Evolutionary conservation across 64 coral and sea anemone species (phyloP).

Genomic region (Dendronephthya gigantea): DNA sequence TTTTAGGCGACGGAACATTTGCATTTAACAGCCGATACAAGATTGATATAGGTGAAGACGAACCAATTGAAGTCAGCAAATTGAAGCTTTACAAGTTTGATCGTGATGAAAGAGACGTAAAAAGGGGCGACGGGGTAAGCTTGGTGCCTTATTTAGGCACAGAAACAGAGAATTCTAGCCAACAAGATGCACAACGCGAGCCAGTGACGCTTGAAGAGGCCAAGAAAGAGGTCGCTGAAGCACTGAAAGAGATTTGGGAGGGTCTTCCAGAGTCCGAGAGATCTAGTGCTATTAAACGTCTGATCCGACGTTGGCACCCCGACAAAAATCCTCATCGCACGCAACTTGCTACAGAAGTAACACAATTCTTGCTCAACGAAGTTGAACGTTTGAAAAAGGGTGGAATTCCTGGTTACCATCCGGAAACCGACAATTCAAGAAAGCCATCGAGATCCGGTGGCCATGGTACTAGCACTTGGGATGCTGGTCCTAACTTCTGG

Average conservation of each 20-base stretch:
- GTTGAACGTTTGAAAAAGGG: slow-evolving; percentile 49
- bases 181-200: slow-evolving; percentile 44
- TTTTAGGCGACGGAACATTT: slow-evolving; percentile 43
- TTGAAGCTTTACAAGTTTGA: slow-evolving; percentile 96
- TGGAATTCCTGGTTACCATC: slow-evolving; percentile 49
- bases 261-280: slow-evolving; percentile 65
- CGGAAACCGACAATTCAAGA: slow-evolving; percentile 25
- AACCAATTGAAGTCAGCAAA: slow-evolving; percentile 75
- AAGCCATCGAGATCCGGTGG: slow-evolving; percentile 11
- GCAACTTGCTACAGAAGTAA: slow-evolving; percentile 65
- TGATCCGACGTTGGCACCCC: slow-evolving; percentile 91
- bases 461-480: no score
- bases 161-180: slow-evolving; percentile 16
- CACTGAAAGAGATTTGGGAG: slow-evolving; percentile 92
- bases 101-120: slow-evolving; percentile 45
- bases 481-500: background rate
- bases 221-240: slow-evolving; percentile 76
- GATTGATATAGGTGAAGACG: slow-evolving; percentile 75
- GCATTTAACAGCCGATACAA: slow-evolving; percentile 72
- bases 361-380: slow-evolving; percentile 87
- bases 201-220: slow-evolving; percentile 50
- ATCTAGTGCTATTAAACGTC: slow-evolving; percentile 68
- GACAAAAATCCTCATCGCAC: slow-evolving; percentile 71
- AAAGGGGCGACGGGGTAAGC: slow-evolving; percentile 37
- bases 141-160: slow-evolving; percentile 56